Base-by-base conservation (phyloP, 2,888 invertebrate species). In the Zhuqinia jingwanae region DNA sequence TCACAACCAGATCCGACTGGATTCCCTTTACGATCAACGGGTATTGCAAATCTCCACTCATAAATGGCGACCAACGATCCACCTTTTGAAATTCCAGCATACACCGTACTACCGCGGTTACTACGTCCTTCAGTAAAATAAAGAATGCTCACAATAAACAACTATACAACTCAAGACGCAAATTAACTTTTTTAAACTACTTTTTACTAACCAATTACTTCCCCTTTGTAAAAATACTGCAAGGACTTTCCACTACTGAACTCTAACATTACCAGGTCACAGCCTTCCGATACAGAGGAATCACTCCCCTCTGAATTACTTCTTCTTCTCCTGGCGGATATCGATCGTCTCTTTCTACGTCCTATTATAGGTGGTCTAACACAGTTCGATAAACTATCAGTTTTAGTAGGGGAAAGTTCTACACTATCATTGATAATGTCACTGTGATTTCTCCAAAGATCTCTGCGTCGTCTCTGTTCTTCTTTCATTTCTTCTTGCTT, bases 401-500 rank as follows among this genome's bases (percentile, higher is more conserved):
- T 79, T 88, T 85, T 88, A 1, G 81, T 75, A 6, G 89, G 89
- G 0, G 90, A 89, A 10, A 80, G 80, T 17, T 83, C 84, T 5
- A 82, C 17, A 56, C 78, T 87, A 8, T 63, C 36, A 30, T 58
- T 25, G 73, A 88, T 79, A 20, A 2, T 45, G 2, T 85, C 84
- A 56, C 56, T 56, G 17, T 88, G 47, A 17, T 2, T 45, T 50
- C 25, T 73, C 87, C 87, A 88, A 45, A 89, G 80, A 58, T 92
- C 92, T 87, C 91, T 91, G 56, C 91, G 90, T 90, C 93, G 93
- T 89, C 95, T 94, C 0, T 94, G 94, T 87, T 96, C 96, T 47
- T 94, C 94, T 90, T 95, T 95, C 17, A 97, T 93, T 76, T 96
- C 96, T 92, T 96, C 96, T 91, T 96, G 95, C n/a, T 96, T 94